These are phyloP conservation scores for Drosophila rubida DNA, from an alignment of 2,888 invertebrate species.

Conservation along the genomic window DNA sequence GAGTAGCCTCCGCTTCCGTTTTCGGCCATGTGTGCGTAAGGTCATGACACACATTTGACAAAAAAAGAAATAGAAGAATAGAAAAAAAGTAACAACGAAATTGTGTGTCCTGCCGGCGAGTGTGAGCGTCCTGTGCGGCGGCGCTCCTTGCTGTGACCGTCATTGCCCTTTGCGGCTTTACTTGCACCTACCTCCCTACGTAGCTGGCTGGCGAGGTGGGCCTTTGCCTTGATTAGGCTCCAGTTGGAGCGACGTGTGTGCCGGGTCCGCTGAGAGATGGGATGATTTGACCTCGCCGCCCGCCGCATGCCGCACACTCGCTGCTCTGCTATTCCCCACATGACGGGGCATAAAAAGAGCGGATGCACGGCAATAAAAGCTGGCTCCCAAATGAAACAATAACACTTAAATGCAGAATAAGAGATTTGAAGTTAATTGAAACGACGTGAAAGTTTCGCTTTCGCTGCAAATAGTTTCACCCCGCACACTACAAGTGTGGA, in stretches of 20 bases:
- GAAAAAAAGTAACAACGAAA: slow-evolving; percentile 16
- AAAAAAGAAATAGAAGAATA: slow-evolving; percentile 13
- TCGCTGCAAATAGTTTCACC: too few relatives aligned
- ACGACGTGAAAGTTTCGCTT: not conserved
- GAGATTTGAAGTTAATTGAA: slow-evolving; percentile 13
- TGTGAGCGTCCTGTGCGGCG: slow-evolving; percentile 24
- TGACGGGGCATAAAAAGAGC: not conserved
- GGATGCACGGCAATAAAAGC: slow-evolving; percentile 11
- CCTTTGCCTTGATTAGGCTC: slow-evolving; percentile 42
- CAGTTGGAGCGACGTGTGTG: slow-evolving; percentile 1
- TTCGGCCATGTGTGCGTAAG: slow-evolving; percentile 58
- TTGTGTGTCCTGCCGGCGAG: slow-evolving; percentile 13
- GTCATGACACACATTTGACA: slow-evolving; percentile 71
- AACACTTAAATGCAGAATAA: slow-evolving; percentile 24
- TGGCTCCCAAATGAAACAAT: slow-evolving; percentile 15
- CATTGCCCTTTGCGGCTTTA: slow-evolving; percentile 43
- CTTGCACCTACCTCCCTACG: slow-evolving; percentile 18
- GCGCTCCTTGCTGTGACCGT: slow-evolving; percentile 35
- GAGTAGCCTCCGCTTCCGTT: slow-evolving; percentile 9
- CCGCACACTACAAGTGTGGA: too few relatives aligned
- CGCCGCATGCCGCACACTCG: not conserved
- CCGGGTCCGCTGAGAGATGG: slow-evolving; percentile 11
- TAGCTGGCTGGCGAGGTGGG: too few relatives aligned
- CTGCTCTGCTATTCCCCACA: not conserved
- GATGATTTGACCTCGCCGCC: slow-evolving; percentile 13